Conservation (phyloP, 2,888 invertebrate species). For the Heliconius sara region DNA sequence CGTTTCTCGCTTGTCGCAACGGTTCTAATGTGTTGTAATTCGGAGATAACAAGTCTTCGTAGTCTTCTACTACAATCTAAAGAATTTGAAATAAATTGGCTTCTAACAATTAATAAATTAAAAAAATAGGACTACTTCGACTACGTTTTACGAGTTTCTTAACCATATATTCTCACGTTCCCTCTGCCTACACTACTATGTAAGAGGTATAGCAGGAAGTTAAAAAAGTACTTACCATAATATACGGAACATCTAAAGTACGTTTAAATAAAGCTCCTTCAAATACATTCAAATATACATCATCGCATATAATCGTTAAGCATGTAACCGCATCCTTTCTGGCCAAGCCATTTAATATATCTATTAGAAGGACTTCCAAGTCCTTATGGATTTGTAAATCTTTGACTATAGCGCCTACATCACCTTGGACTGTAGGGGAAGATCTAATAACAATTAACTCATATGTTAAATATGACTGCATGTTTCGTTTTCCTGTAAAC, state of each 20-base stretch:
- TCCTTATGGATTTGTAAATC: conserved; percentile 60
- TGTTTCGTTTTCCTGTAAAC: no score
- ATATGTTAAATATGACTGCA: no score
- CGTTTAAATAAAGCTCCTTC: conserved; percentile 75
- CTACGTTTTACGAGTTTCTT: no score
- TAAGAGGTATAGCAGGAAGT: no score
- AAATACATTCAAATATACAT: conserved; percentile 81
- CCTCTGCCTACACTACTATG: no score
- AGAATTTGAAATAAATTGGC: conserved; percentile 22
- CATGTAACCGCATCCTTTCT: conserved; percentile 73
- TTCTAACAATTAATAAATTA: no score
- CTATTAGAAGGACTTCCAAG: conserved; percentile 65
- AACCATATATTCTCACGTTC: no score
- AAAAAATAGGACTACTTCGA: no score
- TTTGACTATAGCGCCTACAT: conserved; percentile 57
- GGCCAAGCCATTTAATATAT: conserved; percentile 61
- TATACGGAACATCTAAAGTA: conserved; percentile 73
- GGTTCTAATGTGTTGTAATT: conserved; percentile 83
- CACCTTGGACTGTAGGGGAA: conserved; percentile 53
- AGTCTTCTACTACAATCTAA: conserved; percentile 84
- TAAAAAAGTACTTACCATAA: conserved; percentile 72
- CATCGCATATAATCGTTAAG: conserved; percentile 80
- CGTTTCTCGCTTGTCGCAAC: conserved; percentile 82
- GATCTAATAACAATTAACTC: neutral
- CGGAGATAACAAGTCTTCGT: conserved; percentile 87